These are phyloP conservation scores for Ephestia elutella DNA, from an alignment of 1,140 invertebrate genomes.

Conservation along the genomic window DNA sequence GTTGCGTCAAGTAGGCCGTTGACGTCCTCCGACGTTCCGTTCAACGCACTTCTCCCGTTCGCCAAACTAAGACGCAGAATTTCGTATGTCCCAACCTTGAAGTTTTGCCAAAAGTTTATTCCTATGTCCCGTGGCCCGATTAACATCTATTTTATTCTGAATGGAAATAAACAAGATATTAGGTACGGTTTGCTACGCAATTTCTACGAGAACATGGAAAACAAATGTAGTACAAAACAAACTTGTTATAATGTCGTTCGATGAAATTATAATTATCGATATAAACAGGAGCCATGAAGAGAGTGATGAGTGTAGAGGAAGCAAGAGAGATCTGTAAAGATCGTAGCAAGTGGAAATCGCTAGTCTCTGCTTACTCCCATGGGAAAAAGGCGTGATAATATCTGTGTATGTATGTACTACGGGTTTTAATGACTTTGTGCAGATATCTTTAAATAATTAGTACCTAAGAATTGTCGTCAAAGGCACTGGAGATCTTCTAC, in stretches of 20 bases:
- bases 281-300: too few relatives aligned
- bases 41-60: constrained; percentile 51
- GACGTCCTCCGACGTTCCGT: constrained; percentile 44
- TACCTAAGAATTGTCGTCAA: too few relatives aligned
- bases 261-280: too few relatives aligned
- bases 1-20: constrained; percentile 49
- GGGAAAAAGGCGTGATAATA: too few relatives aligned
- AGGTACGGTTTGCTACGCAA: constrained; percentile 2
- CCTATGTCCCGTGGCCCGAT: constrained; percentile 46
- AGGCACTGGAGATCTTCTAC: too few relatives aligned
- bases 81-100: constrained; percentile 60
- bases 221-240: not conserved
- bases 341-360: too few relatives aligned
- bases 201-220: not conserved
- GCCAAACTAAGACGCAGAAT: constrained; percentile 68
- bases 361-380: too few relatives aligned
- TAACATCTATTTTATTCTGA: constrained; percentile 50
- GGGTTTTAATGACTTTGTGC: too few relatives aligned
- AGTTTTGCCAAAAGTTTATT: constrained; percentile 50
- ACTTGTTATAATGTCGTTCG: not conserved
- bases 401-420: too few relatives aligned
- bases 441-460: too few relatives aligned
- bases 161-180: constrained; percentile 34
- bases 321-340: too few relatives aligned
- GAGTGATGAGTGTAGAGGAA: too few relatives aligned